Evolutionary conservation across 2,888 invertebrate genomes (phyloP).

Genomic region (Macrosoma leucophasiata): DNA sequence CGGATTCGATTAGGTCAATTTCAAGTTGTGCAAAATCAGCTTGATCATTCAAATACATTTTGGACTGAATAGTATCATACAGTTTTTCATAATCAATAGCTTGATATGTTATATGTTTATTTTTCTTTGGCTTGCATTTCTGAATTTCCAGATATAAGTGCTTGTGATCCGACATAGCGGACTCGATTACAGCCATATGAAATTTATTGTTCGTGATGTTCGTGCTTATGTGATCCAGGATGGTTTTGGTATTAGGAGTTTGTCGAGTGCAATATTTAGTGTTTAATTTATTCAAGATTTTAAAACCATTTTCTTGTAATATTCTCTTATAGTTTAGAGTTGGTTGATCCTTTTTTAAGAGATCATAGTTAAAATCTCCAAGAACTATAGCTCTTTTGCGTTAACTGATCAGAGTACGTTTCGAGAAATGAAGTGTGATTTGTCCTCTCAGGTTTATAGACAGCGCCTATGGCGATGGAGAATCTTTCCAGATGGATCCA

Average conservation of each 20-base stretch:
- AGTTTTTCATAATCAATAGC: slow-evolving; percentile 16
- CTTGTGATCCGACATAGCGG: slow-evolving; percentile 19
- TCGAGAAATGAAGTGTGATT: slow-evolving; percentile 7
- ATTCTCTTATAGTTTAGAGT: slow-evolving; percentile 6
- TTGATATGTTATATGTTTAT: slow-evolving; percentile 8
- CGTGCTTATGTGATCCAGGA: slow-evolving; percentile 15
- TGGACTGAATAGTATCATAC: no score
- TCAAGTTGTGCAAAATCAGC: neutral
- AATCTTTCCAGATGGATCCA: slow-evolving; percentile 10
- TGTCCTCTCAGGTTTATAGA: slow-evolving; percentile 14
- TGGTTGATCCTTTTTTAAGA: slow-evolving; percentile 4
- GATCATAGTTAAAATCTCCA: slow-evolving; percentile 16
- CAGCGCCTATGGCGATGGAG: slow-evolving; percentile 9
- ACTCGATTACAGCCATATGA: slow-evolving; percentile 14
- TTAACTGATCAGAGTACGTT: slow-evolving; percentile 5
- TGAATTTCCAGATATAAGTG: slow-evolving; percentile 17
- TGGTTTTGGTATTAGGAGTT: slow-evolving; percentile 6
- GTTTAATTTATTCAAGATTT: slow-evolving; percentile 15
- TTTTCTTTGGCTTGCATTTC: slow-evolving; percentile 4
- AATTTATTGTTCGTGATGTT: slow-evolving; percentile 12
- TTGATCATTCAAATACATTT: no score
- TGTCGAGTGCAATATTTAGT: slow-evolving; percentile 9
- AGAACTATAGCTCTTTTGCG: slow-evolving; percentile 8
- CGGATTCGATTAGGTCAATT: neutral
- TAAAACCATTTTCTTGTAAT: slow-evolving; percentile 8